phyloP scores from a whole-genome alignment of 2,888 invertebrate species.

The Liopterus haemorrhoidalis region DNA sequence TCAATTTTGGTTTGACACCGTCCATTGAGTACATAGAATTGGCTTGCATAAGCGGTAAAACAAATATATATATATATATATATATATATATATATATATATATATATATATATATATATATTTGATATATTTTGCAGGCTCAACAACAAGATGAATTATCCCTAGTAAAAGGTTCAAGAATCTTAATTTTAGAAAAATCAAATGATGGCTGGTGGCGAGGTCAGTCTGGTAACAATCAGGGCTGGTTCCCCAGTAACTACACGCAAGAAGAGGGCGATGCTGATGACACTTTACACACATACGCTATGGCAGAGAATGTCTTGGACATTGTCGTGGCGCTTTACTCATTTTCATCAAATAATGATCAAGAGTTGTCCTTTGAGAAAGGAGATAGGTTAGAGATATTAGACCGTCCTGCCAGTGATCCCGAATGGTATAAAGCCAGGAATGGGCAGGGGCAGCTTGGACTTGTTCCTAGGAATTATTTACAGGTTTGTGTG shows the following conservation, averaged over 20 bases:
- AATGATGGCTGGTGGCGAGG: constrained; percentile 99
- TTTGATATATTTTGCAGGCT: no score
- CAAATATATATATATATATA: no score
- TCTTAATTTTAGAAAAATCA: constrained; percentile 94
- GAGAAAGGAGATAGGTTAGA: constrained; percentile 95
- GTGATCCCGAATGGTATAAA: constrained; percentile 98
- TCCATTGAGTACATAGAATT: no score
- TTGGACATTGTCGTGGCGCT: constrained; percentile 92
- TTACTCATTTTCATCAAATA: constrained; percentile 89
- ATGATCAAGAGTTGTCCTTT: constrained; percentile 93
- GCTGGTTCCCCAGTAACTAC: constrained; percentile 99
- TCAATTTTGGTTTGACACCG: no score
- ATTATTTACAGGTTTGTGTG: constrained; percentile 65
- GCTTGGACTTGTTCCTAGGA: constrained; percentile 90
- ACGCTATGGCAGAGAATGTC: constrained; percentile 92
- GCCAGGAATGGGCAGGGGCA: constrained; percentile 90
- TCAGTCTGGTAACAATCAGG: constrained; percentile 62
- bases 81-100: no score
- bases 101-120: no score
- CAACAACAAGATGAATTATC: constrained; percentile 72
- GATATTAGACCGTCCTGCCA: constrained; percentile 90
- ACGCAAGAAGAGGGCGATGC: constrained; percentile 86
- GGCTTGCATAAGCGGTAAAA: no score
- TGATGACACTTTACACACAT: constrained; percentile 83
- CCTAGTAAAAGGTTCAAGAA: constrained; percentile 88